phyloP scores from a whole-genome alignment of 2,113 vertebrate genomes.

The Salvelinus alpinus region DNA sequence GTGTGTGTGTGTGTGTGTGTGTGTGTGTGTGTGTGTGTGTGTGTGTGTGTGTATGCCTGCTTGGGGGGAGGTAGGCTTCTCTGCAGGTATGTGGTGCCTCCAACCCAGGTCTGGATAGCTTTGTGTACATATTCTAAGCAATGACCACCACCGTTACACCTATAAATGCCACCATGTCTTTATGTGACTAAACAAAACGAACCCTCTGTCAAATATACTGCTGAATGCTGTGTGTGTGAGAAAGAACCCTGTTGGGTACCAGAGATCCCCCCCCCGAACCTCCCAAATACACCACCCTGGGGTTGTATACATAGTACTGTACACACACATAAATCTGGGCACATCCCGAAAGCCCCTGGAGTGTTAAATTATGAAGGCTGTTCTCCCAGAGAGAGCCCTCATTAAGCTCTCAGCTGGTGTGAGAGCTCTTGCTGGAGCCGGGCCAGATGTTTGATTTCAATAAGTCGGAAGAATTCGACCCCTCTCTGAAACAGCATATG shows the following conservation, averaged over 20 bases:
- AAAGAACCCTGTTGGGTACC: constrained; percentile 17
- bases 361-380: constrained; percentile 56
- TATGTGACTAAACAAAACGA: constrained; percentile 39
- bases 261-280: constrained; percentile 5
- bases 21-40: not conserved
- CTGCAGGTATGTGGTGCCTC: not conserved
- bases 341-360: constrained; percentile 51
- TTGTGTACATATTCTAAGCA: constrained; percentile 35
- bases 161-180: constrained; percentile 41
- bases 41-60: not conserved
- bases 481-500: constrained; percentile 47
- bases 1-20: too few relatives aligned
- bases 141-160: constrained; percentile 24
- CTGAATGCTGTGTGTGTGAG: not conserved
- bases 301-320: constrained; percentile 38
- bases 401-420: constrained; percentile 66
- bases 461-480: constrained; percentile 56
- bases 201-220: constrained; percentile 31
- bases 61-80: not conserved
- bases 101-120: constrained; percentile 11
- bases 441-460: constrained; percentile 67
- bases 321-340: constrained; percentile 43
- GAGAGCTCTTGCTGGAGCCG: constrained; percentile 49
- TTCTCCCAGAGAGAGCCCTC: constrained; percentile 59
- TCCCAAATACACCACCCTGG: constrained; percentile 23